Evolutionary conservation across 2,797 vertebrate genomes (phyloP), one percentile per base, ranked within the genome.

Genomic region (Takifugu rubripes): DNA sequence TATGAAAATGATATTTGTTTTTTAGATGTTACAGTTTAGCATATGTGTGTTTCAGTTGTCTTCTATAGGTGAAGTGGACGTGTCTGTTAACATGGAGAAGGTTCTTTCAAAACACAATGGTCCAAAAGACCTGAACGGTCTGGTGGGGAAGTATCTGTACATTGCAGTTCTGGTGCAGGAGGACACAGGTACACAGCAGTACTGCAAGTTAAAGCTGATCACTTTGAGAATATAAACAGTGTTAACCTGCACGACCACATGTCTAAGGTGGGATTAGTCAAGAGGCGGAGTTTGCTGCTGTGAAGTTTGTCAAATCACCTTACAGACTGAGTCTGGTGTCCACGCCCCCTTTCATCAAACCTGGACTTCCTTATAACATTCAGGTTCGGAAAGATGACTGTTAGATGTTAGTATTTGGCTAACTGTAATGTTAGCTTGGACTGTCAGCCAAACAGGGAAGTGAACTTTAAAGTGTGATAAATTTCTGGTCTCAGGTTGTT

Each of bases 261-360:
- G 21, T 56, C 21, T 59, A 65, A 99, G 97, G 94, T 84, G 94
- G 94, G 12, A 91, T 95, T 70, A 90, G 86, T 7, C 90, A 94
- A 78, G 94, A 97, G 56, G 91, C 89, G 0, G 94, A 95, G 84
- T 81, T 94, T 31, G 6, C 88, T 7, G 83, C 80, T 1, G 87
- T 98, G 61, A 92, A 79, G 68, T 97, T 94, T 31, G 76, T 91
- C 21, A 74, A 88, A 33, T 92, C 92, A 29, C 97, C 97, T 0
- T 99, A 93, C 83, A 91, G 69, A 27, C 42, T 98, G 74, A 89
- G 72, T 45, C 84, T 98, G 81, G 65, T 96, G 48, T 93, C 93
- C 8, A 97, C 97, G 4, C 90, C 97, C 24, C 93, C 91, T 10
- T 98, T 93, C 77, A 88, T 98, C 87, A 98, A 96, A 77, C 96